Conservation (phyloP, 2,888 invertebrate species). For the Hydriomena furcata region DNA sequence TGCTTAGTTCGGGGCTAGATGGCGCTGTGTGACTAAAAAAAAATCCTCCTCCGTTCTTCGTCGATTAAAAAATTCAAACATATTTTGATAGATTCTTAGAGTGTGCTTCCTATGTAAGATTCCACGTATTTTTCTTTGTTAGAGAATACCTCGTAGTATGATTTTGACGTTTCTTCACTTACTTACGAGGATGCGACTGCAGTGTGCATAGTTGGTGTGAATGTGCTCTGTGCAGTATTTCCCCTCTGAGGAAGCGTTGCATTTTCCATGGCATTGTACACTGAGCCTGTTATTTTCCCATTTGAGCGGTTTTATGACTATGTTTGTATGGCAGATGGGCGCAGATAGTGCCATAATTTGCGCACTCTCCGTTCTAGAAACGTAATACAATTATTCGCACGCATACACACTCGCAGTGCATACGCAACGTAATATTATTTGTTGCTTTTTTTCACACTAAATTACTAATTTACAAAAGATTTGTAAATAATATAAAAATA, state of each 20-base stretch:
- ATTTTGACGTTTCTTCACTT: no score
- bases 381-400: slow-evolving; percentile 78
- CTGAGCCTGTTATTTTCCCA: slow-evolving; percentile 81
- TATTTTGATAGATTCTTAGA: no score
- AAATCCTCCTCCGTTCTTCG: no score
- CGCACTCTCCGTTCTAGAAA: slow-evolving; percentile 74
- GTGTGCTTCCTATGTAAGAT: no score
- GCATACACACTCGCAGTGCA: slow-evolving; percentile 57
- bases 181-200: neutral
- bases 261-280: slow-evolving; percentile 78
- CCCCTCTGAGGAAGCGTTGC: slow-evolving; percentile 44
- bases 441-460: no score
- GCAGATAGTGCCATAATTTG: slow-evolving; percentile 67
- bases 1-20: no score
- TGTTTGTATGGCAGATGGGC: slow-evolving; percentile 67
- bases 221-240: neutral
- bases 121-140: no score
- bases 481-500: no score
- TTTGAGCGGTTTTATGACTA: slow-evolving; percentile 77
- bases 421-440: slow-evolving; percentile 27
- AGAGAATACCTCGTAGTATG: no score
- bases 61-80: no score
- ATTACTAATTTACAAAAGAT: no score
- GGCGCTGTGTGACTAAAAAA: no score
- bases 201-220: neutral